Evolutionary conservation across 2,113 vertebrate genomes (phyloP), one percentile per base, ranked within the genome.

Genomic region (Eretmodus cyanostictus): DNA sequence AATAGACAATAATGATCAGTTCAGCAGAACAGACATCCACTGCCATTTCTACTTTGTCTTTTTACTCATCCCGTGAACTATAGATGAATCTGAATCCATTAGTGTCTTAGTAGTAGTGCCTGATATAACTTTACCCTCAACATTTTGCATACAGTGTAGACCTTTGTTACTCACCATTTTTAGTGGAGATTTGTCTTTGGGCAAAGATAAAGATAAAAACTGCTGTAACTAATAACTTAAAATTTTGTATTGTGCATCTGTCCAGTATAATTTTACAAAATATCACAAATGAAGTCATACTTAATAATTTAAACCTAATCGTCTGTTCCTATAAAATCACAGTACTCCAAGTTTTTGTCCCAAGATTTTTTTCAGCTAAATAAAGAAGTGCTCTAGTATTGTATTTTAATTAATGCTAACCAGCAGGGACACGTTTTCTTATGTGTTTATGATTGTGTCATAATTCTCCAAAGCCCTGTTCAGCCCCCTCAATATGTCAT

Each of bases 371-470:
- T 79, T 86, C 66, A 80, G 83, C 29, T 73, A 54, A 86, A 85
- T 71, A 40, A 80, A 81, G 61, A 89, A 76, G 55, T 71, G 82
- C 68, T 80, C 68, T 42, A 61, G 42, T 55, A 80, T 87, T 90
- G 49, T 89, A 36, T 89, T 89, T 90, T 85, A 92, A 92, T 92
- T 92, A 80, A 92, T 90, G 82, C 88, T 63, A 83, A 89, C 89
- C 93, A 91, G 87, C 89, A 87, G 94, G 89, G 85, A 93, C 89
- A 84, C 73, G 34, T 91, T 89, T 90, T 66, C 68, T 86, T 68
- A 79, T 86, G 85, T 89, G 91, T 91, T 91, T 91, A 89, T 89
- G 86, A 90, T 87, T 86, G 85, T 89, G 87, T 84, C 87, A 89
- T 88, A 82, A 92, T 93, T 93, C 91, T 89, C 84, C 57, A 81